Evolutionary conservation across 2,888 invertebrate species (phyloP).

Genomic region (Rotaria magnacalcarata): DNA sequence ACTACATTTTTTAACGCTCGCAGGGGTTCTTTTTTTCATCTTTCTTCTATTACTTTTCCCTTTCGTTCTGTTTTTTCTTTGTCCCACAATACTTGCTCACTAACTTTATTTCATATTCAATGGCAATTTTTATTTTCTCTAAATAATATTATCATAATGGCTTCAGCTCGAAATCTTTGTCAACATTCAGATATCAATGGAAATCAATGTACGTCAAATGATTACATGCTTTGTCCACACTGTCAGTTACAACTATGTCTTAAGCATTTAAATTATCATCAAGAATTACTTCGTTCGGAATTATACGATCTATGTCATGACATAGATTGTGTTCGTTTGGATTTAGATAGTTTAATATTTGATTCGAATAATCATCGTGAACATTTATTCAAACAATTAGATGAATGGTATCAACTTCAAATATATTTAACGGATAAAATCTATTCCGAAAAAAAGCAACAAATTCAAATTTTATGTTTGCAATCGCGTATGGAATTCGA

Average conservation of each 20-base stretch:
- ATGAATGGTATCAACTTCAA: not conserved
- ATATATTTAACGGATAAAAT: not conserved
- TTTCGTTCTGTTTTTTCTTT: not conserved
- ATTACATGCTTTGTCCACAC: not conserved
- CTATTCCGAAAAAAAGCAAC: not conserved
- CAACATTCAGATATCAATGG: not conserved
- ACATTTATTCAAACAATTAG: not conserved
- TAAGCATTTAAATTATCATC: not conserved
- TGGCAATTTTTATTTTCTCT: not conserved
- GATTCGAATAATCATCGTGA: not conserved
- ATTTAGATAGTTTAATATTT: not conserved
- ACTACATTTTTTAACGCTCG: not conserved
- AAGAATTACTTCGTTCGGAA: not conserved
- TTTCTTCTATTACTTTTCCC: not conserved
- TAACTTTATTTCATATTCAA: constrained; percentile 2
- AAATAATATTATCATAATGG: not conserved
- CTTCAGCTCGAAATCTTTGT: constrained; percentile 17
- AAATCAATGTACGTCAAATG: not conserved
- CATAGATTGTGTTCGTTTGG: not conserved
- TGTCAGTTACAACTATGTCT: not conserved
- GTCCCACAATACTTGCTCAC: not conserved
- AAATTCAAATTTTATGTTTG: not conserved
- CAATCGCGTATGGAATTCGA: not conserved
- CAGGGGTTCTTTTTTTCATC: not conserved
- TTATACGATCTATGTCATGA: not conserved